Evolutionary conservation across 2,888 invertebrate genomes (phyloP), one percentile per base, ranked within the genome.

Genomic region (Tenthredo livida): DNA sequence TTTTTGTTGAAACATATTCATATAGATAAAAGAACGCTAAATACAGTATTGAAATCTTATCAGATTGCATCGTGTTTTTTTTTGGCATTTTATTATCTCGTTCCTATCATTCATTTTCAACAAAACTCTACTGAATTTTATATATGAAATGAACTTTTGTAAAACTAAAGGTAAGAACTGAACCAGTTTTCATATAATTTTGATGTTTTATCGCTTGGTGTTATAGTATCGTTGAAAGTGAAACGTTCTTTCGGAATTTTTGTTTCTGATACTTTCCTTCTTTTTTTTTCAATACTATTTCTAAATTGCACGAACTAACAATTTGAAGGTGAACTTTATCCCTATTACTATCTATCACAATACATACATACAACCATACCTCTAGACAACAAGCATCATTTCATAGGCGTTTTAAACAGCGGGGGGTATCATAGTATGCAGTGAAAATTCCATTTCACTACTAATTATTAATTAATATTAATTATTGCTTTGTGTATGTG

Each of bases 301-400:
- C 33, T 17, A 33, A 67, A 33, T 67, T 67, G 29, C 67, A 67
- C 67, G 33, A 33, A 67, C 33, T 33, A 67, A 67, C 17, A 67
- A 17, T 33, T 67, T 67, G 17, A 61, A 25, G 2, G 12, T 61
- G 12, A 12, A 5, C 17, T 29, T 67, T 33, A 67, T 15, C 15
- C 67, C 33, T 33, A 67, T 67, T 12, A 17, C 17, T 67, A 67
- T 67, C 67, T 67, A 67, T 67, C 67, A 67, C 67, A 67, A 33
- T 67, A 33, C 61, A 33, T 67, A 33, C 61, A 61, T 61, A 61
- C 67, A 67, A 33, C 33, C 17, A 67, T 33, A 67, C 33, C 67
- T 67, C 67, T 67, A 67, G 15, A 67, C 67, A 67, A 67, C 67
- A 67, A 67, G 33, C 67, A 67, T 67, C 67, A 33, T 67, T 67